Conservation (phyloP, 2,888 invertebrate genomes). For the Trissolcus brochymenae region DNA sequence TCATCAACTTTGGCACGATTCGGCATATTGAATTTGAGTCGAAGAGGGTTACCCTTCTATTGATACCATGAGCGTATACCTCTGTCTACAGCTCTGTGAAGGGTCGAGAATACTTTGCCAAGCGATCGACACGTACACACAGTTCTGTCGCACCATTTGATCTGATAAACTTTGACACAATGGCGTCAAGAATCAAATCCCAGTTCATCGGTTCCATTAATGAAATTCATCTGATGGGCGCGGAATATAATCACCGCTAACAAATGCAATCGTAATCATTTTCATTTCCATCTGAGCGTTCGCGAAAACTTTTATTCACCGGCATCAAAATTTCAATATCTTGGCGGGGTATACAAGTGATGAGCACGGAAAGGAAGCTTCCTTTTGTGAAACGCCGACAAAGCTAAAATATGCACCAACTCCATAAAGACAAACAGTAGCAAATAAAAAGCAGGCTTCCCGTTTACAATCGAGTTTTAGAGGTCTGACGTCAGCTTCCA, state of each 20-base stretch:
- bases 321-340: slow-evolving; percentile 47
- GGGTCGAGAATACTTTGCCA: slow-evolving; percentile 23
- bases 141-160: slow-evolving; percentile 27
- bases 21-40: slow-evolving; percentile 69
- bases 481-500: slow-evolving; percentile 41
- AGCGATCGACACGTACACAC: slow-evolving; percentile 10
- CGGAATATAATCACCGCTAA: neutral
- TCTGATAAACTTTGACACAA: slow-evolving; percentile 19
- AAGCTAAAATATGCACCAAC: slow-evolving; percentile 58
- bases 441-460: slow-evolving; percentile 51
- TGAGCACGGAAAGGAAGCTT: slow-evolving; percentile 37
- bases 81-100: slow-evolving; percentile 61
- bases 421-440: slow-evolving; percentile 47
- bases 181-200: neutral
- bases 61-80: slow-evolving; percentile 58
- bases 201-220: neutral
- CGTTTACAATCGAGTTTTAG: slow-evolving; percentile 37
- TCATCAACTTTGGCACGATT: slow-evolving; percentile 62
- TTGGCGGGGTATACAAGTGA: slow-evolving; percentile 32
- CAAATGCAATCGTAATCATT: slow-evolving; percentile 7
- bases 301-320: slow-evolving; percentile 31
- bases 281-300: slow-evolving; percentile 13
- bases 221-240: slow-evolving; percentile 6
- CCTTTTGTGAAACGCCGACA: slow-evolving; percentile 53
- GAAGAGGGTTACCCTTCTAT: slow-evolving; percentile 65